phyloP scores from a whole-genome alignment of 2,113 vertebrate species.

The Percopsis transmontana region DNA sequence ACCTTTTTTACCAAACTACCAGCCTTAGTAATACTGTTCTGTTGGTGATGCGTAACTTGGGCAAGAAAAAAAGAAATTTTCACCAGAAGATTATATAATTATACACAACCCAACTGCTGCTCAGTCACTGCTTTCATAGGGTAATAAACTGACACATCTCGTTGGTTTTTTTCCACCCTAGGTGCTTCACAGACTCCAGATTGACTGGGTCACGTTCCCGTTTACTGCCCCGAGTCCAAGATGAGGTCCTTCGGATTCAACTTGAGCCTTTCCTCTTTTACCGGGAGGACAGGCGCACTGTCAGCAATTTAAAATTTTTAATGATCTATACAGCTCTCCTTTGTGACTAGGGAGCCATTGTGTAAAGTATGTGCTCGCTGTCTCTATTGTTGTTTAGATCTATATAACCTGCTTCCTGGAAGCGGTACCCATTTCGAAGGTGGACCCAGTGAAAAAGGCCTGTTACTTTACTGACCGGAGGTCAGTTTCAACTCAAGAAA shows the following conservation, averaged over 20 bases:
- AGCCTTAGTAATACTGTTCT: too few relatives aligned
- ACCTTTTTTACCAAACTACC: too few relatives aligned
- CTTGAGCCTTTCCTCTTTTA: slow-evolving; percentile 48
- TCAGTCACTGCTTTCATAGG: neutral
- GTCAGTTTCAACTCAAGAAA: slow-evolving; percentile 8
- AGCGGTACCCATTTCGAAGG: slow-evolving; percentile 16
- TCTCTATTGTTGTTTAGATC: slow-evolving; percentile 34
- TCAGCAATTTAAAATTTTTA: neutral
- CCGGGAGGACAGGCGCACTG: slow-evolving; percentile 32
- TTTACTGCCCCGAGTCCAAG: slow-evolving; percentile 43
- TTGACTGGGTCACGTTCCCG: slow-evolving; percentile 41
- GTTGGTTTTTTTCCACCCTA: slow-evolving; percentile 1
- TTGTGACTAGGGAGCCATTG: too few relatives aligned
- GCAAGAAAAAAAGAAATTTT: too few relatives aligned
- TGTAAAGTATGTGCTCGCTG: too few relatives aligned
- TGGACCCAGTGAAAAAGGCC: slow-evolving; percentile 9
- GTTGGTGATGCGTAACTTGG: too few relatives aligned
- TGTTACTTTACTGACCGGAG: slow-evolving; percentile 29
- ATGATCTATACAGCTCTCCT: neutral
- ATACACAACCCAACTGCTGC: neutral
- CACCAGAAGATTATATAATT: too few relatives aligned
- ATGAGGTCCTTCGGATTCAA: slow-evolving; percentile 43
- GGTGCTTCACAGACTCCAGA: slow-evolving; percentile 61
- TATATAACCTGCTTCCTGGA: slow-evolving; percentile 44
- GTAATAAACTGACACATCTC: neutral